A percentile compares a stretch with the other conserved stretches of the same genome.
Conservation (phyloP, 1,140 invertebrate genomes). For the Bombus turneri region DNA sequence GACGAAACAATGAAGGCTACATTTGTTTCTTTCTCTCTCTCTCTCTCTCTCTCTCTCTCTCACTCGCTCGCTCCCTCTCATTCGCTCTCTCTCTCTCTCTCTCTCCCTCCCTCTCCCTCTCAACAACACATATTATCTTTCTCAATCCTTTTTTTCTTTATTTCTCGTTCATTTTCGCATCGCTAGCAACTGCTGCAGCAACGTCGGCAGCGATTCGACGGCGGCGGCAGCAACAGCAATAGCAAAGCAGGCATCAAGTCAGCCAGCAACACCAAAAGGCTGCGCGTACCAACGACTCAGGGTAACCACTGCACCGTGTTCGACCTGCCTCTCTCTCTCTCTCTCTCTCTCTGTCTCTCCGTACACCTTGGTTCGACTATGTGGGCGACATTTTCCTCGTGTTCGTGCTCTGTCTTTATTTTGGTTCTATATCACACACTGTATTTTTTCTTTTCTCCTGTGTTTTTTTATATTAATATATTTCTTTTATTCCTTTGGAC, state of each 20-base stretch:
- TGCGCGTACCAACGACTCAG: conserved; percentile 61
- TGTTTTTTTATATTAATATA: not conserved
- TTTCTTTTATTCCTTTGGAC: not conserved
- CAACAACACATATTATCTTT: conserved; percentile 45
- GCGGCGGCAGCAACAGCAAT: conserved; percentile 70
- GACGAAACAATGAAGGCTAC: conserved; percentile 62
- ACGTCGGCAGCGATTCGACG: conserved; percentile 64
- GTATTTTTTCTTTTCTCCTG: not conserved
- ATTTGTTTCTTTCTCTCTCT: conserved; percentile 41
- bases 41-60: conserved; percentile 9
- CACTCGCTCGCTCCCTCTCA: conserved; percentile 16
- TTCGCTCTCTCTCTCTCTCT: conserved; percentile 7
- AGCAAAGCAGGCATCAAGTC: conserved; percentile 75
- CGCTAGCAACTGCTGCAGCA: conserved; percentile 64
- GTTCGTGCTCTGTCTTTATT: not conserved
- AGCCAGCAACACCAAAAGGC: conserved; percentile 71
- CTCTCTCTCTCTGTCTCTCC: conserved; percentile 20
- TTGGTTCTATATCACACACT: not conserved
- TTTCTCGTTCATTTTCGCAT: conserved; percentile 43
- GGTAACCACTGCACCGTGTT: conserved; percentile 49
- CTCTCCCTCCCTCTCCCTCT: conserved; percentile 36
- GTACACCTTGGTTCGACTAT: conserved; percentile 33
- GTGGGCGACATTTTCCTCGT: conserved; percentile 26
- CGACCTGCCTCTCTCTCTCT: conserved; percentile 51
- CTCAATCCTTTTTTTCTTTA: conserved; percentile 6